phyloP scores from a whole-genome alignment of 2,113 vertebrate genomes.

The Channa maculata region DNA sequence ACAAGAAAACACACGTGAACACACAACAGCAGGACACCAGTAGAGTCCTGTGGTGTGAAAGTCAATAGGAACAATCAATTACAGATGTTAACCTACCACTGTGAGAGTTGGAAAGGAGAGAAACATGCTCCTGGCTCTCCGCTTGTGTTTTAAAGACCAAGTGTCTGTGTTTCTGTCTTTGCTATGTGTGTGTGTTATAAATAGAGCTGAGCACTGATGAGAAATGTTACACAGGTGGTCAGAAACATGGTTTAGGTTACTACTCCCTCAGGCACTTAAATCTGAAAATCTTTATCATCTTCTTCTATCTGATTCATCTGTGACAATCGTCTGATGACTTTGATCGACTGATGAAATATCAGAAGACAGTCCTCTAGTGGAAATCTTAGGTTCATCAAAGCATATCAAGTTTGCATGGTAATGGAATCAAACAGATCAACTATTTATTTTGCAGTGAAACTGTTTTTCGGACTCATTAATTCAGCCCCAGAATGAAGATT shows the following conservation, averaged over 20 bases:
- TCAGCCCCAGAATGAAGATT: too few species aligned
- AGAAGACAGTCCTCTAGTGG: conserved; percentile 36
- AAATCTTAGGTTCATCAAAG: background rate
- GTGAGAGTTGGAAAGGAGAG: conserved; percentile 24
- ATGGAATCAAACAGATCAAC: too few species aligned
- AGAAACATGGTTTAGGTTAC: conserved; percentile 64
- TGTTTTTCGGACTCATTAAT: background rate
- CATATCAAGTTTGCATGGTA: too few species aligned
- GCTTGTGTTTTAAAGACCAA: conserved; percentile 36
- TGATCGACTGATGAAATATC: too few species aligned
- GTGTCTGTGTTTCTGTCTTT: conserved; percentile 33
- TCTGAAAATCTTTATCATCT: conserved; percentile 14
- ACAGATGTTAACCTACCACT: conserved; percentile 3
- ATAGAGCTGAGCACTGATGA: conserved; percentile 57
- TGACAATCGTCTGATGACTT: background rate
- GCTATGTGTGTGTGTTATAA: conserved; percentile 61
- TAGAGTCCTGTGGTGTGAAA: background rate
- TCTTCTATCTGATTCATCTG: background rate
- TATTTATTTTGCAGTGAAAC: background rate
- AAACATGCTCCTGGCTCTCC: background rate
- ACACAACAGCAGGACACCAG: background rate
- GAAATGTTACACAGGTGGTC: conserved; percentile 65
- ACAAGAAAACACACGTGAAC: conserved; percentile 3
- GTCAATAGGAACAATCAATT: background rate
- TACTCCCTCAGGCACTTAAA: background rate